Conservation (phyloP, 2,888 invertebrate genomes). For the Morpho helenor region DNA sequence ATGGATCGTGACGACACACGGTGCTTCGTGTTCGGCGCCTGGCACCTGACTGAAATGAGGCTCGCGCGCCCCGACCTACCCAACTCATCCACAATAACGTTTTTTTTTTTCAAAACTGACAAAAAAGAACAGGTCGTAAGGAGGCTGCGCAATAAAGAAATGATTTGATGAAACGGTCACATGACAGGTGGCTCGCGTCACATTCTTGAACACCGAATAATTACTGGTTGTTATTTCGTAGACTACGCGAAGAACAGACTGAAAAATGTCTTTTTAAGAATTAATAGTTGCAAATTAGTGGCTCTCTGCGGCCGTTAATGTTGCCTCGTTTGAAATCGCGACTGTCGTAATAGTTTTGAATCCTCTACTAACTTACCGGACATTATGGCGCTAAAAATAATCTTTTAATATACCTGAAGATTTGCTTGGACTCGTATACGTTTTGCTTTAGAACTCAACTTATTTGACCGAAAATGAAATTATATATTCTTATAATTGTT, state of each 20-base stretch:
- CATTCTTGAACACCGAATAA: conserved; percentile 62
- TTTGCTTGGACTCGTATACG: too few species aligned
- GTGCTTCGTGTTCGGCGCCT: conserved; percentile 68
- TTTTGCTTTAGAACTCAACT: too few species aligned
- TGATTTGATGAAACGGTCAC: conserved; percentile 75
- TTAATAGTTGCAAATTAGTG: conserved; percentile 72
- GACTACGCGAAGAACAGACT: conserved; percentile 54
- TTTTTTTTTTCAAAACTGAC: conserved; percentile 65
- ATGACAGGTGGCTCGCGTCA: conserved; percentile 75
- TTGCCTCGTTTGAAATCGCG: conserved; percentile 15
- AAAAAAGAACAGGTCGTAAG: conserved; percentile 65
- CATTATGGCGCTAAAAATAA: not conserved
- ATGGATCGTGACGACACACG: conserved; percentile 37
- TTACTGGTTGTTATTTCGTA: conserved; percentile 61
- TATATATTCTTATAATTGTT: too few species aligned
- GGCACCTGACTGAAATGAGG: conserved; percentile 74
- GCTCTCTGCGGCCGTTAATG: conserved; percentile 58
- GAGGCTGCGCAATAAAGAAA: conserved; percentile 74
- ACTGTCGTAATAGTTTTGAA: conserved; percentile 4
- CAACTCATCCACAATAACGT: conserved; percentile 64
- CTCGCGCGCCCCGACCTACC: conserved; percentile 76
- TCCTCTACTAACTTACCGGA: not conserved
- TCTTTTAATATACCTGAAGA: too few species aligned
- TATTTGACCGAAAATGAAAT: too few species aligned
- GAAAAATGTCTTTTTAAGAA: conserved; percentile 67